phyloP scores from a whole-genome alignment of 2,113 vertebrate species.

The Gymnogyps californianus region DNA sequence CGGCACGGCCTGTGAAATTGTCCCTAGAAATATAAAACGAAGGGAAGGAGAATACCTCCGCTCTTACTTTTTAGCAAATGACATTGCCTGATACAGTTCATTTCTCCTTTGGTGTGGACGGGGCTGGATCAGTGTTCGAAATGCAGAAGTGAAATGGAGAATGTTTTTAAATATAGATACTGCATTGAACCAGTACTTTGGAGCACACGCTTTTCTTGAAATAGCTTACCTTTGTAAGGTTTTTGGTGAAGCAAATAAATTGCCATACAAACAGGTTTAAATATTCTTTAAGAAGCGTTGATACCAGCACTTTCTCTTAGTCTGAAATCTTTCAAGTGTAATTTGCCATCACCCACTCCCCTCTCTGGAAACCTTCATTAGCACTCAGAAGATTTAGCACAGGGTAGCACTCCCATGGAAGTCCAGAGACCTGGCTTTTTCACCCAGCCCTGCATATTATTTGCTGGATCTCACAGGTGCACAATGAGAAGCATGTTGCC shows the following conservation, averaged over 20 bases:
- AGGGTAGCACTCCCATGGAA: not conserved
- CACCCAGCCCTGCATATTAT: not conserved
- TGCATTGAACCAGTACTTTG: not conserved
- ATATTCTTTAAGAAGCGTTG: not conserved
- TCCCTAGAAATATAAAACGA: conserved; percentile 77
- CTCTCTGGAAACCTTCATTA: not conserved
- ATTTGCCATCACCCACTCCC: not conserved
- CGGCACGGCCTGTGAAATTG: conserved; percentile 86
- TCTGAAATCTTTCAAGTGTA: not conserved
- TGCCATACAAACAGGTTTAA: not conserved
- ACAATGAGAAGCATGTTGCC: not conserved
- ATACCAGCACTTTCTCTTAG: not conserved
- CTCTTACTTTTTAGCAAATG: conserved; percentile 73
- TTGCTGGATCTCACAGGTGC: not conserved
- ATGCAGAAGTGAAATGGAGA: conserved; percentile 1
- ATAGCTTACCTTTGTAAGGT: not conserved
- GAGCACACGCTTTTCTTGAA: not conserved
- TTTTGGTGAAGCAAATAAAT: not conserved
- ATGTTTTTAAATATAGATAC: conserved; percentile 29
- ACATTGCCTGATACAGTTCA: conserved; percentile 72
- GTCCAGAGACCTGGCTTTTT: not conserved
- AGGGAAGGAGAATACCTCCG: conserved; percentile 69
- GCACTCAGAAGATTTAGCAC: not conserved
- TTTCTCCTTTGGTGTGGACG: conserved; percentile 44
- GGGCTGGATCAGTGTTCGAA: conserved; percentile 45